Evolutionary conservation across 2,113 vertebrate genomes (phyloP), one percentile per base, ranked within the genome.

Genomic region (Narcine bancroftii): DNA sequence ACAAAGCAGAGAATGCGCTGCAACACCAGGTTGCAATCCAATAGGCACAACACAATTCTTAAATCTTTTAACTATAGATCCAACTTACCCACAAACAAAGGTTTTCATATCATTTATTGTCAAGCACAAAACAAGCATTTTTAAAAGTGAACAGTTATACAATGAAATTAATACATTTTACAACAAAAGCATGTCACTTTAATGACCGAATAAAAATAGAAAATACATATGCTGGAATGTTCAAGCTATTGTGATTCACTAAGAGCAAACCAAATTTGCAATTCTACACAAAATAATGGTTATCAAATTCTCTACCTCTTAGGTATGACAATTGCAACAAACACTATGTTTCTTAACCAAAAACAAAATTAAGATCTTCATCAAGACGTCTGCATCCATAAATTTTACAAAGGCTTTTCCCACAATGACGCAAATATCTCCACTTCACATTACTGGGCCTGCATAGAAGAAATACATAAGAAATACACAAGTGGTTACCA

Each of bases 381-480:
- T 98, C 98, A 99, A 99, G 98, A 96, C 98, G 98, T 98, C 99
- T 98, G 98, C 98, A 99, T 99, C 99, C 99, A 99, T 98, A 99
- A 97, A 99, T 99, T 98, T 98, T 99, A 99, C 98, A 99, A 99
- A 99, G 98, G 98, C 97, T 98, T 98, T 97, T 98, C 99, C 96
- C 97, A 99, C 98, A 99, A 99, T 98, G 98, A 97, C 98, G 98
- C 97, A 99, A 99, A 98, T 99, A 99, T 99, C 98, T 99, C 99
- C 99, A 98, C 99, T 99, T 99, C 99, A 98, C 98, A 99, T 99
- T 99, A 99, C 98, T 99, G 99, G 98, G 98, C 99, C 99, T 99
- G 99, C 98, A 97, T 98, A 99, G 97, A 98, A 98, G 97, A 99
- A 97, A 99, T 99, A 99, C 98, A 99, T 99, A 99, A 98, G 97